Base-by-base conservation (phyloP, 2,888 invertebrate species). In the Zonitis immaculata region DNA sequence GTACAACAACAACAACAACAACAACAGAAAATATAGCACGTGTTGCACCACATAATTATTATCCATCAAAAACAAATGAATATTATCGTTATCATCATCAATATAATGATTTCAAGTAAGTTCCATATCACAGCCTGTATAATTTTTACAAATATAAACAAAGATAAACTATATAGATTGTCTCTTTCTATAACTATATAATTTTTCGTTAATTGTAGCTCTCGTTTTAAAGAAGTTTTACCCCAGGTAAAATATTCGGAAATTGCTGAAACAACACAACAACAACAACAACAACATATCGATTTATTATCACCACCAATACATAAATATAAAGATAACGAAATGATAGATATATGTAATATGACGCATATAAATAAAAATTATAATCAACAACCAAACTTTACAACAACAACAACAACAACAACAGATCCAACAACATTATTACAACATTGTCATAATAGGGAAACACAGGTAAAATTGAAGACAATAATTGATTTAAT, bases 21-120 rank as follows among this genome's bases (percentile, higher is more conserved):
- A 52, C 55, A 27, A 39, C 54, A 16, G 52, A 58, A 11, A 60
- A 74, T 55, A 72, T 75, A 60, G 76, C 75, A 8, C 65, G 76
- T 50, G 75, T 76, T 26, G 73, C 76, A 14, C 76, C 76, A 5
- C 76, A 75, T 52, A 72, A 70, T 50, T 73, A 75, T 52, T 74
- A 73, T 55, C 74, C 74, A 6, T 66, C 68, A 7, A 64, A 63
- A 20, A 57, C 65, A 20, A 66, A 63, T 51, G 73, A 74, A 39
- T 67, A 63, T 42, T 71, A 66, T 35, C 52, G 63, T 43, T 67
- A 32, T 14, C 32, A 65, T 47, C 67, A 53, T n/a, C 70, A 70
- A 47, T 71, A 67, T 60, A 60, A 63, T 25, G 72, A 73, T 25
- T 72, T 68, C 58, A 64, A 65, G 73, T 73, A 60, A 63, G 62